Percentiles rank a stretch among this genome's conserved stretches.
Evolutionary conservation across 2,888 invertebrate species (phyloP).

Genomic region (Melieria picta): DNA sequence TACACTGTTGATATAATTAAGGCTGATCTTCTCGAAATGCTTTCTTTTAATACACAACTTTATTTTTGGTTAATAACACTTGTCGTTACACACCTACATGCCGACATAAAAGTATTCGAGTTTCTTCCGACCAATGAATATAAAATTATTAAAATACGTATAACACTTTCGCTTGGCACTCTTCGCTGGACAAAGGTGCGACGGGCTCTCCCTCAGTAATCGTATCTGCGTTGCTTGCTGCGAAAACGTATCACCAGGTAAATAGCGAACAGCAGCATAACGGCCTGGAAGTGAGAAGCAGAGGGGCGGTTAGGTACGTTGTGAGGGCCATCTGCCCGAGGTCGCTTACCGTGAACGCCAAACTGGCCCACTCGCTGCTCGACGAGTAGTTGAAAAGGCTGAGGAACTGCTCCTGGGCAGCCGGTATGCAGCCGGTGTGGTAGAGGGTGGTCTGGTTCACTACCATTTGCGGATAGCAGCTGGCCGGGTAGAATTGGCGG

Average conservation of each 20-base stretch:
- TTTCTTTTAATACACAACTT: too few species aligned
- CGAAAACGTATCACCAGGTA: constrained; percentile 53
- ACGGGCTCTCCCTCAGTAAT: constrained; percentile 42
- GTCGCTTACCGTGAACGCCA: constrained; percentile 47
- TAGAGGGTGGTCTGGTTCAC: constrained; percentile 34
- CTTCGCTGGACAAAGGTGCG: too few species aligned
- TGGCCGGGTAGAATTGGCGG: constrained; percentile 45
- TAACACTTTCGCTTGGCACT: too few species aligned
- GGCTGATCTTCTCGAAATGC: too few species aligned
- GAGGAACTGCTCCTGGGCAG: constrained; percentile 44
- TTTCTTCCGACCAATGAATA: too few species aligned
- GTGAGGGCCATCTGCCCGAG: too few species aligned
- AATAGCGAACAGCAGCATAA: constrained; percentile 51
- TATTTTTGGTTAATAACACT: too few species aligned
- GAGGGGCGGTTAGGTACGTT: not conserved
- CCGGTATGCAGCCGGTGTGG: constrained; percentile 49
- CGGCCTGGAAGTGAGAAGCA: constrained; percentile 43
- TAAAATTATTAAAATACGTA: too few species aligned
- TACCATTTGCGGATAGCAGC: constrained; percentile 47
- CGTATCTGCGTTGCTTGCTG: constrained; percentile 48
- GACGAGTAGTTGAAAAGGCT: constrained; percentile 44
- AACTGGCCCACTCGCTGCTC: constrained; percentile 50
- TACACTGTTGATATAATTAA: too few species aligned
- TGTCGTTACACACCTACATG: too few species aligned
- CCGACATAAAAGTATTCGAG: too few species aligned